phyloP scores from a whole-genome alignment of 2,888 invertebrate genomes.

The Tinea pellionella region DNA sequence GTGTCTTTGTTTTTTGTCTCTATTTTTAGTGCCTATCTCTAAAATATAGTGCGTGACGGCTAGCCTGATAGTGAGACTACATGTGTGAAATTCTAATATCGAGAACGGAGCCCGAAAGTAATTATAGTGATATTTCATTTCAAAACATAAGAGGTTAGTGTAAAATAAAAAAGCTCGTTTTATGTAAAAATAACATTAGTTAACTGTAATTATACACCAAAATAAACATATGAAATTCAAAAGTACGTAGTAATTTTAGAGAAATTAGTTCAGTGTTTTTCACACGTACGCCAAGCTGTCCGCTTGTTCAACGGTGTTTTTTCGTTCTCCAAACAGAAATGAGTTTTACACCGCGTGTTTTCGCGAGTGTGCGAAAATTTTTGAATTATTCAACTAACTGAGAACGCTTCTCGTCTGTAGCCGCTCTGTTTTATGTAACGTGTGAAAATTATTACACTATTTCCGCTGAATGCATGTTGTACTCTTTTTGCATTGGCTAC shows the following conservation, averaged over 20 bases:
- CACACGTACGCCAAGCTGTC: not conserved
- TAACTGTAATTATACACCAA: no score
- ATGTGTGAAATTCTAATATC: no score
- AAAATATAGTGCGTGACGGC: no score
- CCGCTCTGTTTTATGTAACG: constrained; percentile 11
- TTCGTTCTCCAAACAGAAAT: constrained; percentile 2
- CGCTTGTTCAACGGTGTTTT: not conserved
- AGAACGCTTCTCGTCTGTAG: constrained; percentile 19
- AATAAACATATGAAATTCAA: not conserved
- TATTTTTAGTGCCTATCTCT: no score
- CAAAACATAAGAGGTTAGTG: no score
- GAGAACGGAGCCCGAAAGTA: no score
- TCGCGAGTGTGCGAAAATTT: constrained; percentile 25
- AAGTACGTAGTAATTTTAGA: not conserved
- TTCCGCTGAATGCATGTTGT: not conserved
- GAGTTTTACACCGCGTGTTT: constrained; percentile 1
- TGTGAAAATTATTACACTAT: constrained; percentile 9
- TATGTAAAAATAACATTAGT: no score
- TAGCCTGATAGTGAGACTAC: no score
- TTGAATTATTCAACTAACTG: constrained; percentile 48
- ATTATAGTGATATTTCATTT: no score
- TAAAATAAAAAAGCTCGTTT: no score
- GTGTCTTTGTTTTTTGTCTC: no score
- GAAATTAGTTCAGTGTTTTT: not conserved
- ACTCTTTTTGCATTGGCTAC: not conserved